Evolutionary conservation across 2,888 invertebrate genomes (phyloP).

Genomic region (Ptilodon capucinus): DNA sequence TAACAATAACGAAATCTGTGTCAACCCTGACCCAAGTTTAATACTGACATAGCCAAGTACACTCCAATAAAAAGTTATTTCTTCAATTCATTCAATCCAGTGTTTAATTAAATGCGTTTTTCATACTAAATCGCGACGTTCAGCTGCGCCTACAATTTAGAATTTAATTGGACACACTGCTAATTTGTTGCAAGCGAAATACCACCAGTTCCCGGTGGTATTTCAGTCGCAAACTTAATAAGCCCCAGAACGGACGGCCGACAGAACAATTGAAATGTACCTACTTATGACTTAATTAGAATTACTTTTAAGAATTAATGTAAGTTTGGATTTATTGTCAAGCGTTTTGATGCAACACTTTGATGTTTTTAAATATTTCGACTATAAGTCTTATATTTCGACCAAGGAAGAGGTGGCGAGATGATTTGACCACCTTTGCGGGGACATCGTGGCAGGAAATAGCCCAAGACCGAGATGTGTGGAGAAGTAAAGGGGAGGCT

Average conservation of each 20-base stretch:
- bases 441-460: too few species aligned
- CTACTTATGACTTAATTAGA: background rate
- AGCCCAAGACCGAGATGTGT: too few species aligned
- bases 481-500: too few species aligned
- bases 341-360: too few species aligned
- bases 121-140: slow-evolving; percentile 32
- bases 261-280: slow-evolving; percentile 1
- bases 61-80: slow-evolving; percentile 37
- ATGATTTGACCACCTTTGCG: too few species aligned
- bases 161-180: slow-evolving; percentile 23
- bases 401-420: too few species aligned
- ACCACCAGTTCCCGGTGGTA: slow-evolving; percentile 7
- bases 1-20: background rate
- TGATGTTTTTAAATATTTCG: too few species aligned
- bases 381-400: too few species aligned
- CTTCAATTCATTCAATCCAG: slow-evolving; percentile 37
- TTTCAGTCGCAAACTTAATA: slow-evolving; percentile 17
- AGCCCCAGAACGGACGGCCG: slow-evolving; percentile 2
- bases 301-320: slow-evolving; percentile 4
- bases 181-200: slow-evolving; percentile 18
- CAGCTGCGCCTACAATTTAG: slow-evolving; percentile 20
- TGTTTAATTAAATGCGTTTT: slow-evolving; percentile 49
- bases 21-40: slow-evolving; percentile 1
- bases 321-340: background rate
- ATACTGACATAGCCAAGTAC: slow-evolving; percentile 20